Evolutionary conservation across 2,113 vertebrate species (phyloP).

Genomic region (Struthio camelus): DNA sequence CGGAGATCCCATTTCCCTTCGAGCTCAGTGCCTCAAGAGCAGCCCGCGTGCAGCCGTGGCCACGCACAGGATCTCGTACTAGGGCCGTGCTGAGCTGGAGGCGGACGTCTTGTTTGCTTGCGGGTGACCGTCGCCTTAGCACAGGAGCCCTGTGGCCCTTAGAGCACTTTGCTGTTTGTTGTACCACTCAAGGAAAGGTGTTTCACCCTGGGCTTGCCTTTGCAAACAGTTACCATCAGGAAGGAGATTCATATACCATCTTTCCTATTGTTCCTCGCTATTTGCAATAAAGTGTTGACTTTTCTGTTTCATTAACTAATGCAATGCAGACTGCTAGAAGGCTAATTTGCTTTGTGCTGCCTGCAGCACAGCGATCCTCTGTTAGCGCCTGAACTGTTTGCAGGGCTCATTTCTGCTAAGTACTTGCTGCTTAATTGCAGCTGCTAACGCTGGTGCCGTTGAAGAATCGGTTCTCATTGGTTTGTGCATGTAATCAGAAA

Average conservation of each 20-base stretch:
- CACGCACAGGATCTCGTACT: neutral
- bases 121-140: no score
- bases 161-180: neutral
- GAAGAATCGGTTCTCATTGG: neutral
- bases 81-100: no score
- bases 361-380: neutral
- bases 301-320: neutral
- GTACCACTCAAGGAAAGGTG: neutral
- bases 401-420: neutral
- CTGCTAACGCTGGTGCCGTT: neutral
- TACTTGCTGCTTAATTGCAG: neutral
- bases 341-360: neutral
- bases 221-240: neutral
- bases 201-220: neutral
- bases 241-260: neutral
- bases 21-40: no score
- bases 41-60: no score
- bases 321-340: rapidly evolving
- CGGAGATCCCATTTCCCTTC: no score
- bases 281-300: neutral
- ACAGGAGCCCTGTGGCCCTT: neutral
- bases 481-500: neutral
- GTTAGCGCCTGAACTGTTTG: rapidly evolving
- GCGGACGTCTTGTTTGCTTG: neutral
- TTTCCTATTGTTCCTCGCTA: neutral